phyloP scores from a whole-genome alignment of 2,888 invertebrate genomes.

The Emesis furor region DNA sequence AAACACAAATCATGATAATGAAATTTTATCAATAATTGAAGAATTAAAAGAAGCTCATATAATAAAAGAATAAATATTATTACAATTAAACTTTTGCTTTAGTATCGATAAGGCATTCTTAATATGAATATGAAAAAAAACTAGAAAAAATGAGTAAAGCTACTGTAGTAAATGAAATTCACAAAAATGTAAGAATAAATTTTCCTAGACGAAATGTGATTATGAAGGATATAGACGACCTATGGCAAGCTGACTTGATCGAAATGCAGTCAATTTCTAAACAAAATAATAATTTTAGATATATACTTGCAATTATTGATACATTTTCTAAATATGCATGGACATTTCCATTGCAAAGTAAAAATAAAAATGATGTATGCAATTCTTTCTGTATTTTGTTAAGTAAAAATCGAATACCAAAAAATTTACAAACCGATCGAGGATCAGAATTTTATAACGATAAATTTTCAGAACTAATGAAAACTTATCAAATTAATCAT shows the following conservation, averaged over 20 bases:
- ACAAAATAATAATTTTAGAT: conserved; percentile 47
- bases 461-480: conserved; percentile 31
- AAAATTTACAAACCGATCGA: conserved; percentile 69
- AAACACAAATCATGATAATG: conserved; percentile 75
- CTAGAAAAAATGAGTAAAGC: not conserved
- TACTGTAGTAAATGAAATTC: not conserved
- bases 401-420: conserved; percentile 11
- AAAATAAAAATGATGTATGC: conserved; percentile 30
- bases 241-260: conserved; percentile 85
- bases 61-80: conserved; percentile 2
- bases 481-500: conserved; percentile 39
- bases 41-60: conserved; percentile 37
- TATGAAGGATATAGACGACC: conserved; percentile 81
- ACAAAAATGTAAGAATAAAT: conserved; percentile 70
- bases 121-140: not conserved
- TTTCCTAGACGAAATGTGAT: conserved; percentile 78
- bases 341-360: conserved; percentile 78
- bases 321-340: conserved; percentile 82
- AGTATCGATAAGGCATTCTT: not conserved
- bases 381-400: conserved; percentile 17
- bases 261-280: conserved; percentile 65
- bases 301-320: conserved; percentile 78
- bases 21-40: conserved; percentile 77
- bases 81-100: not conserved
- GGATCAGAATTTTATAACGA: conserved; percentile 64